Base-by-base conservation (phyloP, 30 jellyfish, hydroid and myxozoan species). In the Pelagia noctiluca region DNA sequence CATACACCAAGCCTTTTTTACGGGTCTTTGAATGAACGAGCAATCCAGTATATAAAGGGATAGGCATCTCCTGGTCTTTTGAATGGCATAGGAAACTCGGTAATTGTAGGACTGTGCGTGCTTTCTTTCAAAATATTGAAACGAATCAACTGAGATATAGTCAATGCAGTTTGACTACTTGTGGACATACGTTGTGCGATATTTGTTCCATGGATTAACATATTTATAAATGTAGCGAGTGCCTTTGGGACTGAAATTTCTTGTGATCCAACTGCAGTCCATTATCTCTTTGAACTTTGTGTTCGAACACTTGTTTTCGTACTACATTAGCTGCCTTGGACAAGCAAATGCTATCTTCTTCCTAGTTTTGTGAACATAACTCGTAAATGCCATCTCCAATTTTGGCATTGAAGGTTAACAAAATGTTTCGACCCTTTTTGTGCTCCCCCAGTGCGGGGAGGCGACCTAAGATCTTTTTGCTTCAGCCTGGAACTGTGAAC, bases 281-380 rank as follows among this genome's bases (percentile, higher is more conserved):
- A 63, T 21, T 63, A 34, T 63, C 77, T 63, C 61, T 63, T 13
- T 63, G 52, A 7, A 22, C 30, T 26, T 60, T n/a, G 72, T 60
- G 72, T 26, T 60, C 22, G 35, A 60, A 60, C n/a, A 63, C 77
- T 30, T 63, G 77, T 34, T 63, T 63, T 21, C 57, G 10, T 63
- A 63, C 13, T 63, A 63, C 28, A 21, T 63, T 34, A 63, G 77
- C 77, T 7, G 77, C 61, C 52, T 7, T 63, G n/a, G 77, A 63
- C 57, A 63, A 63, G 24, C 77, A 63, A 63, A 63, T 63, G 52
- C 77, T 50, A 13, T 63, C 77, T 63, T 63, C 77, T 63, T 63
- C 57, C 53, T 25, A 63, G 52, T 21, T 63, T 63, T 25, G 61
- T 4, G 52, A 63, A 34, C 77, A 30, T 63, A 63, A 63, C 26